Evolutionary conservation across 2,888 invertebrate genomes (phyloP), one percentile per base, ranked within the genome.

Genomic region (Machimus atricapillus): DNA sequence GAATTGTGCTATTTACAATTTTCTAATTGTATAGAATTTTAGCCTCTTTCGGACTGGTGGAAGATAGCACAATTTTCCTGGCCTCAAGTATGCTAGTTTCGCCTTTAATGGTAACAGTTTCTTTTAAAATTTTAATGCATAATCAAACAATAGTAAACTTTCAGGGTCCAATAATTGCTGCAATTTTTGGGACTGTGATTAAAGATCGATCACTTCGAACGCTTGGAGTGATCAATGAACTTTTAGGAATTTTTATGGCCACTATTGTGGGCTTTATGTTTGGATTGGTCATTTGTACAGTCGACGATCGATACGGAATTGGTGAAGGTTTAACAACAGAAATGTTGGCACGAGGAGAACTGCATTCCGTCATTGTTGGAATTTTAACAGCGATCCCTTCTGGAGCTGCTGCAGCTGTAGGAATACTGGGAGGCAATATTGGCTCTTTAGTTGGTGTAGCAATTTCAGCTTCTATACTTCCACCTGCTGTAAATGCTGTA

Each of bases 31-130:
- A 9, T 90, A 95, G 95, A 83, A 91, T 95, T 85, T 94, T 96
- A 78, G 96, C 96, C 76, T 95, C 95, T 2, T 93, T 96, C 89
- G 96, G 96, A 1, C 92, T 97, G 87, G 94, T 95, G 9, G 96
- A 96, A 91, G 94, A 96, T 90, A 96, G 95, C 89, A 95, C 95
- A 7, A 95, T 96, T 12, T 94, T 95, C 87, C 92, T 97, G 66
- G 95, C 96, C 7, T 96, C 96, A 83, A 96, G 96, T 90, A 96
- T 97, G 96, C 93, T 97, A 23, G 96, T 97, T 87, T 96, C 96
- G 0, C 96, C 96, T 0, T 93, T 97, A 73, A 96, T 96, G 96
- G 96, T 96, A 91, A 91, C 90, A 86, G 14, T 12, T 40, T 40
- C 9, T 16, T 16, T 46, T 46, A 14, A 4, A 46, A 14, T 43